Conservation (phyloP, 1,140 invertebrate species). For the Augochlora pura region DNA sequence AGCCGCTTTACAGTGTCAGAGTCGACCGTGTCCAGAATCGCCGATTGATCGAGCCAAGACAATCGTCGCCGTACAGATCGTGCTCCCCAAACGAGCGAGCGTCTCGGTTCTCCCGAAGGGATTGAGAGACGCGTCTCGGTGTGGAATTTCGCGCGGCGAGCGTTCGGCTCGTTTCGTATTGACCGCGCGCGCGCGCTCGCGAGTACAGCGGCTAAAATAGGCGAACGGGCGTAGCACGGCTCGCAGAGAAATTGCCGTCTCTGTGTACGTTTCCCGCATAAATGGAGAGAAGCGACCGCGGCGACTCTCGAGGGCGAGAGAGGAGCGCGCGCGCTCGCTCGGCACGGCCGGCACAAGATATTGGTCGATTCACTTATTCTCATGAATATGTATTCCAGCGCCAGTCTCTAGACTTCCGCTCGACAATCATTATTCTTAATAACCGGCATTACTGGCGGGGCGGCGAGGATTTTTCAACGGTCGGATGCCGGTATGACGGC, state of each 20-base stretch:
- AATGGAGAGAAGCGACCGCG: not conserved
- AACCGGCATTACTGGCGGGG: constrained; percentile 52
- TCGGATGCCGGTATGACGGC: constrained; percentile 39
- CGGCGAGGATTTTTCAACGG: constrained; percentile 52
- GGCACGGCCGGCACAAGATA: constrained; percentile 45
- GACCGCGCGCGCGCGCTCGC: not conserved
- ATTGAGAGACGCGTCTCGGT: no score
- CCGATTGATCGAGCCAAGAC: no score
- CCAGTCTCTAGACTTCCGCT: constrained; percentile 50
- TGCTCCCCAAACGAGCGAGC: no score
- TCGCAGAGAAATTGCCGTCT: constrained; percentile 2
- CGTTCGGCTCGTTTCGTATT: not conserved
- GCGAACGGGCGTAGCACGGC: no score
- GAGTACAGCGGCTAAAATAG: not conserved
- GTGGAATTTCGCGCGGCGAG: no score
- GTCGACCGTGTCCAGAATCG: no score
- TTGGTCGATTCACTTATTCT: constrained; percentile 62
- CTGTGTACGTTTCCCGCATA: constrained; percentile 5
- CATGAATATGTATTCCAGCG: constrained; percentile 62
- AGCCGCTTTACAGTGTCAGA: no score
- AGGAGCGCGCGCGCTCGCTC: no score
- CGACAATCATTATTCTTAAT: constrained; percentile 65
- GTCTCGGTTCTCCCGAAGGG: no score
- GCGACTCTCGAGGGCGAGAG: no score
- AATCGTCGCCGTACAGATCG: no score